Evolutionary conservation across 2,888 invertebrate genomes (phyloP).

Genomic region (Callyntrura sp.): DNA sequence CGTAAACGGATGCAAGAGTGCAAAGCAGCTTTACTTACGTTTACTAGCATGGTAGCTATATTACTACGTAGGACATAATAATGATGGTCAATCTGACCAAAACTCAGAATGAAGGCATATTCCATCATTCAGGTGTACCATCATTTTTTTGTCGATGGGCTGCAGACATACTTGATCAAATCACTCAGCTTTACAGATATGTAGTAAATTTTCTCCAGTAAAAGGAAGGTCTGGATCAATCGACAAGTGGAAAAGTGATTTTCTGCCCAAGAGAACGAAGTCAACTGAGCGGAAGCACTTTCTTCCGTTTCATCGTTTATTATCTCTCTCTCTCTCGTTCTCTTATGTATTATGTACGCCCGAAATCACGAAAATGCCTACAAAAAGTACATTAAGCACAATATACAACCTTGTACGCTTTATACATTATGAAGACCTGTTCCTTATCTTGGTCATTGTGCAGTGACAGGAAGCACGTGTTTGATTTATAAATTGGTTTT

Average conservation of each 20-base stretch:
- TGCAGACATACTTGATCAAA: neutral
- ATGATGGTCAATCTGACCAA: too few relatives aligned
- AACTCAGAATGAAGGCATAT: too few relatives aligned
- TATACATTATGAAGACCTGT: neutral
- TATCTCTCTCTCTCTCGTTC: conserved; percentile 7
- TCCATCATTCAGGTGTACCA: too few relatives aligned
- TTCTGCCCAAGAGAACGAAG: conserved; percentile 28
- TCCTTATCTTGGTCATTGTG: conserved; percentile 2
- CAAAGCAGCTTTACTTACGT: too few relatives aligned
- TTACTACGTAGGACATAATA: too few relatives aligned
- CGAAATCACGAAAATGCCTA: neutral
- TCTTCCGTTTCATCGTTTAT: conserved; percentile 27
- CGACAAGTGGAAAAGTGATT: conserved; percentile 56
- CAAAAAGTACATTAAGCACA: neutral
- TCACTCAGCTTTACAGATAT: too few relatives aligned
- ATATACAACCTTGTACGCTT: neutral
- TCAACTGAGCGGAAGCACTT: conserved; percentile 43
- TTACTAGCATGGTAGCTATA: too few relatives aligned
- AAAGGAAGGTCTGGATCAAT: neutral
- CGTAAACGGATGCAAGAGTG: too few relatives aligned
- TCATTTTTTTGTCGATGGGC: too few relatives aligned
- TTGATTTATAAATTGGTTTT: conserved; percentile 45
- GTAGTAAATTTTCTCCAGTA: neutral
- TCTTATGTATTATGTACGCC: neutral
- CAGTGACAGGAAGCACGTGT: conserved; percentile 47